These are phyloP conservation scores for Drosophila pseudotakahashii DNA, from an alignment of 2,888 invertebrate genomes.

Conservation along the genomic window DNA sequence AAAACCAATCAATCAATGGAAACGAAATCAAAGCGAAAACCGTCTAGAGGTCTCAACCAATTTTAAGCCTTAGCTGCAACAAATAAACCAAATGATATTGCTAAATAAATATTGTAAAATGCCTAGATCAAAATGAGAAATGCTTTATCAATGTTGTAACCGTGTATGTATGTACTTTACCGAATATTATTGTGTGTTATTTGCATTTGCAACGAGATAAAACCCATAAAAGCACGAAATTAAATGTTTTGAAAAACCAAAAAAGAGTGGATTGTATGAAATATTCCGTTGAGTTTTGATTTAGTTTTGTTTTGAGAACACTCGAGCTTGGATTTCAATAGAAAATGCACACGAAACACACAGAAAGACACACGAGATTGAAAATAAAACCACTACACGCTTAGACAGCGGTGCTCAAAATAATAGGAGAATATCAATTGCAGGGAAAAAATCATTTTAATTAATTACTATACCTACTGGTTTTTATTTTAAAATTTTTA, in stretches of 20 bases:
- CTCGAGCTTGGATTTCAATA: conserved; percentile 38
- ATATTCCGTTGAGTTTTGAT: conserved; percentile 45
- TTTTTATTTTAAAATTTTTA: too few species aligned
- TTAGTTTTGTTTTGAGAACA: conserved; percentile 38
- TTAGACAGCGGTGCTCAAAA: not conserved
- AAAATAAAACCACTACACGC: conserved; percentile 27
- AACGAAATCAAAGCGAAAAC: conserved; percentile 15
- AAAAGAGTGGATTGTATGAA: conserved; percentile 17
- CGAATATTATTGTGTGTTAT: conserved; percentile 31
- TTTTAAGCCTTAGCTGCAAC: conserved; percentile 10
- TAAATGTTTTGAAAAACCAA: conserved; percentile 47
- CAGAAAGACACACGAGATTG: conserved; percentile 10
- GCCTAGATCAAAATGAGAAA: conserved; percentile 31
- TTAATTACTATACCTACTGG: too few species aligned
- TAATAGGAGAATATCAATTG: too few species aligned
- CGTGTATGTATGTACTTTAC: conserved; percentile 48
- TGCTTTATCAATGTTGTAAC: conserved; percentile 68
- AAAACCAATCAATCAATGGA: conserved; percentile 7
- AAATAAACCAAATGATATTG: conserved; percentile 15
- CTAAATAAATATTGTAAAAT: conserved; percentile 32
- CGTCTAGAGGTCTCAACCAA: conserved; percentile 11
- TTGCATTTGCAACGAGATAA: conserved; percentile 29
- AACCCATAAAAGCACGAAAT: conserved; percentile 49
- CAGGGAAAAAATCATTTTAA: too few species aligned
- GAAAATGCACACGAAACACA: conserved; percentile 23